Conservation (phyloP, 2,113 vertebrate genomes). For the Diadophis punctatus region DNA sequence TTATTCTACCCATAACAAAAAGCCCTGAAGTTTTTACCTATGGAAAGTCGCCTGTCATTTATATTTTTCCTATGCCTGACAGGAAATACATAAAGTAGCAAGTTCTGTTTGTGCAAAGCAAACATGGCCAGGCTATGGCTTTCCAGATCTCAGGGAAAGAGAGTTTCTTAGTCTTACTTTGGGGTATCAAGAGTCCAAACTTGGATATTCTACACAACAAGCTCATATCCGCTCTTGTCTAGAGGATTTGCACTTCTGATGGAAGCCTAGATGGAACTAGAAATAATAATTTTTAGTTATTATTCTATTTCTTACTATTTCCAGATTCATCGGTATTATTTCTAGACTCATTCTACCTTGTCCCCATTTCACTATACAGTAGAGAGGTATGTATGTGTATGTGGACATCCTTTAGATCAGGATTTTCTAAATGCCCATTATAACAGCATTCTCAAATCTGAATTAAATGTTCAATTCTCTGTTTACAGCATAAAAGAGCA, state of each 20-base stretch:
- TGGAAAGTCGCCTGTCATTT: background rate
- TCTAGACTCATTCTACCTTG: background rate
- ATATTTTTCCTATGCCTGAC: background rate
- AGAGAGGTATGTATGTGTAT: background rate
- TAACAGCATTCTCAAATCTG: background rate
- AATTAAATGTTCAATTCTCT: background rate
- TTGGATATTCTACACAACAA: background rate
- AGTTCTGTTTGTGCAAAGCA: background rate
- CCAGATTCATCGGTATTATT: background rate
- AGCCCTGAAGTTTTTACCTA: background rate
- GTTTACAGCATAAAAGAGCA: background rate
- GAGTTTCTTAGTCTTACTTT: background rate
- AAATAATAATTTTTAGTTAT: too few species aligned
- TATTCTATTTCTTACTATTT: background rate
- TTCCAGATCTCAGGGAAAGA: background rate
- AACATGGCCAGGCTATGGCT: background rate
- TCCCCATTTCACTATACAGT: background rate
- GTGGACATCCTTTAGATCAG: background rate
- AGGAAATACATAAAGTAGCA: background rate
- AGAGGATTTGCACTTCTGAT: background rate
- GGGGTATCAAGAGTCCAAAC: background rate
- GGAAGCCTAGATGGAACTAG: too few species aligned
- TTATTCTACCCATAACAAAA: background rate
- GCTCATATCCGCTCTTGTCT: too few species aligned
- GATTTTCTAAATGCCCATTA: background rate